Evolutionary conservation across 2,113 vertebrate genomes (phyloP).

Genomic region (Chrysemys picta): DNA sequence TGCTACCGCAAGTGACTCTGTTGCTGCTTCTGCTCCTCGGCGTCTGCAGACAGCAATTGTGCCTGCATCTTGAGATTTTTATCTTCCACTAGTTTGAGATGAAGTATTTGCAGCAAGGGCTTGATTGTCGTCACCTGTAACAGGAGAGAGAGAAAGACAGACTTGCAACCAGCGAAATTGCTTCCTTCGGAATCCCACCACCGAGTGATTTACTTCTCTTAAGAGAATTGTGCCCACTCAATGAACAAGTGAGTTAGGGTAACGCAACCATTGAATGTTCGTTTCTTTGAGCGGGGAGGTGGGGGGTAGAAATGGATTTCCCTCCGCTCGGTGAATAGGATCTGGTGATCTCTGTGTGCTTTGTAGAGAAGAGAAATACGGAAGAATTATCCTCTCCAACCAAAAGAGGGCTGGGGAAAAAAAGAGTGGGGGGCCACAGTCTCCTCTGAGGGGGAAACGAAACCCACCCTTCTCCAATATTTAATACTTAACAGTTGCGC

Average conservation of each 20-base stretch:
- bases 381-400: neutral
- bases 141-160: neutral
- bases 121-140: neutral
- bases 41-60: neutral
- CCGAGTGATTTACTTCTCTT: neutral
- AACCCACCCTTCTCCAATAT: neutral
- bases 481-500: slow-evolving; percentile 46
- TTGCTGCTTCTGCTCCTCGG: neutral
- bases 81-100: neutral
- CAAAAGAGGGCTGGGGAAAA: slow-evolving; percentile 21
- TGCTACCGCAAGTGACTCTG: neutral
- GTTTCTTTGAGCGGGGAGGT: neutral
- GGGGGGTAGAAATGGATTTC: slow-evolving; percentile 12
- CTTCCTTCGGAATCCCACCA: neutral
- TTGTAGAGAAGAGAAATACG: neutral
- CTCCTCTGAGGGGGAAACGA: neutral
- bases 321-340: neutral
- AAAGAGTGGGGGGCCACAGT: neutral
- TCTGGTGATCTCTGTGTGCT: neutral
- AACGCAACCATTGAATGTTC: neutral
- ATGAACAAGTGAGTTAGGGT: neutral
- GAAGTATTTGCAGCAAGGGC: neutral
- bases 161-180: neutral
- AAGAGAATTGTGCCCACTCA: neutral
- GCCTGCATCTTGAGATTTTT: neutral